A percentile compares a stretch with the other conserved stretches of the same genome.
These are phyloP conservation scores for Apodemus sylvaticus DNA, from an alignment of 2,113 vertebrate genomes.

Conservation along the genomic window DNA sequence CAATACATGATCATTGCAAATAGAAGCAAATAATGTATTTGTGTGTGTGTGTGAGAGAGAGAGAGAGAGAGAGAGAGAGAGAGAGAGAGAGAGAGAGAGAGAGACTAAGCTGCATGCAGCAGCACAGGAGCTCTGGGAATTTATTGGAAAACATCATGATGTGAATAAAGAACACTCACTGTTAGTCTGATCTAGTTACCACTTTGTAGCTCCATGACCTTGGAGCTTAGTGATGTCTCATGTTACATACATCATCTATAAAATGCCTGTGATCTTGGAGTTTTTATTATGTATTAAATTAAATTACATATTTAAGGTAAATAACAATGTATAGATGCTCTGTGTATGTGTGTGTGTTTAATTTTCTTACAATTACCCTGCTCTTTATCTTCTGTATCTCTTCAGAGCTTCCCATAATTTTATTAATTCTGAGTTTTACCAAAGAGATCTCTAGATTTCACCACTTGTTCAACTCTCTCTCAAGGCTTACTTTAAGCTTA, in stretches of 20 bases:
- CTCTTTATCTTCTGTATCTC: not conserved
- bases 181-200: not conserved
- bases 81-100: no score
- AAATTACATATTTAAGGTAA: slow-evolving; percentile 26
- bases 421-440: slow-evolving; percentile 34
- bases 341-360: not conserved
- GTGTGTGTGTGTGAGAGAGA: not conserved
- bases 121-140: slow-evolving; percentile 37
- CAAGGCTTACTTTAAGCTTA: slow-evolving; percentile 24
- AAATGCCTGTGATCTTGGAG: not conserved
- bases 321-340: slow-evolving; percentile 11
- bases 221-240: not conserved
- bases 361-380: slow-evolving; percentile 26
- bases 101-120: not conserved
- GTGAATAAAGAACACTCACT: not conserved
- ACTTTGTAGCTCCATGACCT: not conserved
- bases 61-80: no score
- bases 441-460: not conserved
- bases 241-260: not conserved
- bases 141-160: not conserved
- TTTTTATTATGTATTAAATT: slow-evolving; percentile 4
- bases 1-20: slow-evolving; percentile 45
- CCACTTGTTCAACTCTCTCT: slow-evolving; percentile 18
- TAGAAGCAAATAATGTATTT: slow-evolving; percentile 50
- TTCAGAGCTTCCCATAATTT: not conserved